Evolutionary conservation across 2,888 invertebrate genomes (phyloP), one percentile per base, ranked within the genome.

Genomic region (Alcis repandata): DNA sequence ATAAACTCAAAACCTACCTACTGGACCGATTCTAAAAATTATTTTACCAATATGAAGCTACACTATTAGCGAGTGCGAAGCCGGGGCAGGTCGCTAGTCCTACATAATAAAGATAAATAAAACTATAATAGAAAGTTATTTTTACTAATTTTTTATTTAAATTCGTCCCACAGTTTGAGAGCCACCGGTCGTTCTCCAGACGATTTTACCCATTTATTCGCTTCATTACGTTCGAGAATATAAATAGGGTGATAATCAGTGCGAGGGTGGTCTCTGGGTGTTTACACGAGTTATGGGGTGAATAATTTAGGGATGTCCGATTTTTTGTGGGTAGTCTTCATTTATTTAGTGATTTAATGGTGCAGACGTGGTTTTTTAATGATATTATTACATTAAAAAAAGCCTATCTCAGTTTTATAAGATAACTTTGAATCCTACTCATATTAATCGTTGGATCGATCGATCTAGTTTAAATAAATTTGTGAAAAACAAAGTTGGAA

Each of bases 141-240:
- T n/a, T n/a, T n/a, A n/a, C n/a, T n/a, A n/a, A n/a, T n/a, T n/a
- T n/a, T n/a, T n/a, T n/a, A n/a, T n/a, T n/a, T n/a, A n/a, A n/a
- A n/a, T n/a, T 1, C 2, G 19, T 19, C 19, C 40, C 13, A 46
- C 20, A 64, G 19, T 43, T 64, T 64, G 64, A 41, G 27, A 54
- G 10, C 54, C 54, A 32, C 19, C 48, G 22, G 0, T 11, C 11
- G 9, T 41, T 20, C 41, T 54, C 45, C 22, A 41, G 48, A 87
- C 85, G 86, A 89, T 62, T 54, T 90, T 88, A 89, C 86, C 84
- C 83, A 89, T 83, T 89, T 90, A 89, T 88, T 90, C 88, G 90
- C 89, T 87, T 89, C 79, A 90, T 89, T 91, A 87, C 85, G 82
- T 87, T 79, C 77, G 77, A 76, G 92, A 87, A 92, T 92, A 86